Evolutionary conservation across 2,888 invertebrate species (phyloP).

Genomic region (Atherix ibis): DNA sequence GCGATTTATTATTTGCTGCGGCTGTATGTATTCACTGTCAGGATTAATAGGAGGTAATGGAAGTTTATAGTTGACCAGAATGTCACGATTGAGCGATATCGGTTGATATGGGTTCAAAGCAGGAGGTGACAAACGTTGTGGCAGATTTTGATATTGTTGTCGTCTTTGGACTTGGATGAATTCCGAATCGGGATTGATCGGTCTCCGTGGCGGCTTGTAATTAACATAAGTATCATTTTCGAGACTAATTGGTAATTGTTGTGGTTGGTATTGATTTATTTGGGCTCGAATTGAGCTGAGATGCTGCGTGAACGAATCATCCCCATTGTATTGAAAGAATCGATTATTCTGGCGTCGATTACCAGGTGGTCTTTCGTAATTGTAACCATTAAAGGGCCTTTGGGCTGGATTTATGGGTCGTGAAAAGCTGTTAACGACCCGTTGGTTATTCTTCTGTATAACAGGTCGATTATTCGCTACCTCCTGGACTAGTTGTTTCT

Average conservation of each 20-base stretch:
- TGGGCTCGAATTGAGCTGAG: constrained; percentile 8
- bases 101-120: constrained; percentile 34
- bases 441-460: constrained; percentile 11
- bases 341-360: constrained; percentile 20
- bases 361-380: constrained; percentile 17
- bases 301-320: constrained; percentile 4
- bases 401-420: too few relatives aligned
- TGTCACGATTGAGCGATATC: constrained; percentile 46
- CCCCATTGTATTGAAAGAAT: constrained; percentile 14
- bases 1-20: constrained; percentile 10
- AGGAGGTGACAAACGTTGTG: constrained; percentile 40
- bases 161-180: constrained; percentile 28
- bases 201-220: constrained; percentile 44
- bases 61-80: constrained; percentile 50
- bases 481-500: constrained; percentile 19
- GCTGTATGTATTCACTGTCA: constrained; percentile 41
- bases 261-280: constrained; percentile 30
- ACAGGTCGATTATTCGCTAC: constrained; percentile 10
- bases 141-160: constrained; percentile 2
- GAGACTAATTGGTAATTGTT: constrained; percentile 43
- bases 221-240: constrained; percentile 51
- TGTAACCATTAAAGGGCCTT: constrained; percentile 20
- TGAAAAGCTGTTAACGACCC: constrained; percentile 17
- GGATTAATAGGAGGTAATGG: constrained; percentile 52
- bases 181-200: constrained; percentile 51